phyloP scores from a whole-genome alignment of 2,797 vertebrate genomes.

The Lacerta viridis region DNA sequence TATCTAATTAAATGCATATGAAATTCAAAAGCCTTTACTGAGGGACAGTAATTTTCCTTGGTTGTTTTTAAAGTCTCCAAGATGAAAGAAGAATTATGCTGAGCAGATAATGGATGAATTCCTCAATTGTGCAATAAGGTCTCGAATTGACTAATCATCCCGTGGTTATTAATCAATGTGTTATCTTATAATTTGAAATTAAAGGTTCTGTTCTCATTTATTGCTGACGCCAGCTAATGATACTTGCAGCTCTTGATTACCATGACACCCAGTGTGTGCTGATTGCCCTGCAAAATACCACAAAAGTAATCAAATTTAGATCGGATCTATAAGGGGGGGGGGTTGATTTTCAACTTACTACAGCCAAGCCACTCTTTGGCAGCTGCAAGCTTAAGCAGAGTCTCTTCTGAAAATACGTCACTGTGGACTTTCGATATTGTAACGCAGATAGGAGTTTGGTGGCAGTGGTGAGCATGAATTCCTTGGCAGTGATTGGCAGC shows the following conservation, averaged over 20 bases:
- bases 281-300: conserved; percentile 56
- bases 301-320: conserved; percentile 61
- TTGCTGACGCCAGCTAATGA: conserved; percentile 76
- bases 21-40: conserved; percentile 83
- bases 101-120: conserved; percentile 81
- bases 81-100: conserved; percentile 77
- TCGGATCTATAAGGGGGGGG: conserved; percentile 25
- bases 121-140: conserved; percentile 76
- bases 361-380: conserved; percentile 22
- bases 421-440: not conserved
- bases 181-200: conserved; percentile 81
- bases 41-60: conserved; percentile 81
- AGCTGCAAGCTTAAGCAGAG: conserved; percentile 27
- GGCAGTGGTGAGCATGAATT: not conserved
- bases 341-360: not conserved
- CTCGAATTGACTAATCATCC: conserved; percentile 78
- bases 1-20: conserved; percentile 86
- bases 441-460: not conserved
- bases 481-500: not conserved
- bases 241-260: conserved; percentile 72
- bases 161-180: conserved; percentile 79
- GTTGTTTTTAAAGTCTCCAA: conserved; percentile 80
- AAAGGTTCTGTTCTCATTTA: conserved; percentile 77
- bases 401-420: conserved; percentile 30
- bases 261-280: conserved; percentile 56